Percentiles rank a stretch among this genome's conserved stretches.
These are phyloP conservation scores for Lypha dubia DNA, from an alignment of 2,888 invertebrate species.

Conservation along the genomic window DNA sequence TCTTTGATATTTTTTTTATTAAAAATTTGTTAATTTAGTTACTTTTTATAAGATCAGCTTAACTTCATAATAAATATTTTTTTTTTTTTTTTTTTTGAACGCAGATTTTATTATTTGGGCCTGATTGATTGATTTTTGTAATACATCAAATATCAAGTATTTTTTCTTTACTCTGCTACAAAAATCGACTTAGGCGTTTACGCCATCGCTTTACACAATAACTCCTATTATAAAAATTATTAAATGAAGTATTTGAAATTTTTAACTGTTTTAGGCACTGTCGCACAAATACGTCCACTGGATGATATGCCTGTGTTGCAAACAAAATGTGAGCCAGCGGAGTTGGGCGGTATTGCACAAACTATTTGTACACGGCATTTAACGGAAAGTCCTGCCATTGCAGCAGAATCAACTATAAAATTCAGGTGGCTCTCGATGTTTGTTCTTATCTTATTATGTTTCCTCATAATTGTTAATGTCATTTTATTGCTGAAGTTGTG, in stretches of 20 bases:
- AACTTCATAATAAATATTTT: too few species aligned
- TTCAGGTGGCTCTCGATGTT: slow-evolving; percentile 83
- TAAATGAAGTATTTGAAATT: neutral
- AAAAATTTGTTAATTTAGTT: too few species aligned
- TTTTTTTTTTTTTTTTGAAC: too few species aligned
- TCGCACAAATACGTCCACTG: slow-evolving; percentile 80
- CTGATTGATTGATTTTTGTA: too few species aligned
- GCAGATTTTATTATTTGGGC: too few species aligned
- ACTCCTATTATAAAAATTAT: too few species aligned
- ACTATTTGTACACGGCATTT: slow-evolving; percentile 57
- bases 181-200: too few species aligned
- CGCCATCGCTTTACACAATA: too few species aligned
- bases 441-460: slow-evolving; percentile 85
- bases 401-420: slow-evolving; percentile 75
- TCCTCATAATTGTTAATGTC: slow-evolving; percentile 89
- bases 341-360: slow-evolving; percentile 69
- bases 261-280: slow-evolving; percentile 79
- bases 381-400: slow-evolving; percentile 43
- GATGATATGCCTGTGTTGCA: slow-evolving; percentile 77
- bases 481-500: slow-evolving; percentile 93
- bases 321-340: slow-evolving; percentile 72
- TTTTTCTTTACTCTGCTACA: too few species aligned
- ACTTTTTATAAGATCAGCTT: too few species aligned
- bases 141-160: too few species aligned
- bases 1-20: too few species aligned